phyloP scores from a whole-genome alignment of 1,140 invertebrate species.

The Galendromus occidentalis region DNA sequence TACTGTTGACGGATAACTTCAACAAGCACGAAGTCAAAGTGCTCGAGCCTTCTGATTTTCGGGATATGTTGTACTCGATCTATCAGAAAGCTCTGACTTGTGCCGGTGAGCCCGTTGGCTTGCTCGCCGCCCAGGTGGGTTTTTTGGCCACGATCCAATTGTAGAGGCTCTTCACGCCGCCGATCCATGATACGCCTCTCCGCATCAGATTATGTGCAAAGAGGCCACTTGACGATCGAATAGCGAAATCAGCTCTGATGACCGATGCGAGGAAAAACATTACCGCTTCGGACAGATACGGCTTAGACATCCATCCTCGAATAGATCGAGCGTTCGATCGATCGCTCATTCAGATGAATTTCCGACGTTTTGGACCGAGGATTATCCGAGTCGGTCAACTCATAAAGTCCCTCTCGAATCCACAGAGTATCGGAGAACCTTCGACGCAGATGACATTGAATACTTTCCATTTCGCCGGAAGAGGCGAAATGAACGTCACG shows the following conservation, averaged over 20 bases:
- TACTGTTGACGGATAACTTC: conserved; percentile 12
- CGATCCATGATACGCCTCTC: background rate
- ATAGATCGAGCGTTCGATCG: too few species aligned
- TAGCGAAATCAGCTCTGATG: background rate
- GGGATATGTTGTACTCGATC: conserved; percentile 53
- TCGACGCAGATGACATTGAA: conserved; percentile 99
- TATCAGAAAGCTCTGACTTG: conserved; percentile 49
- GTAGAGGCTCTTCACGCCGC: background rate
- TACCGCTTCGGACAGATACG: conserved; percentile 8
- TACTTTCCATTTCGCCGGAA: conserved; percentile 97
- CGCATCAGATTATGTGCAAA: background rate
- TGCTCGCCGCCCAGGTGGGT: conserved; percentile 60
- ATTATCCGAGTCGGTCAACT: background rate
- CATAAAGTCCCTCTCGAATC: conserved; percentile 15
- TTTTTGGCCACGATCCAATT: background rate
- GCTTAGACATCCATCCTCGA: background rate
- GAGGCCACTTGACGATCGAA: background rate
- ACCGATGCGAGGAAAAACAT: background rate
- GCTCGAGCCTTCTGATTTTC: conserved; percentile 30
- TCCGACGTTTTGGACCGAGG: background rate
- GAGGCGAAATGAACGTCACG: conserved; percentile 99
- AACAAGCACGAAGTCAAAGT: conserved; percentile 21
- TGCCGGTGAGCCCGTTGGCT: conserved; percentile 87
- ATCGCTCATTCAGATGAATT: background rate
- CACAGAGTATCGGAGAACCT: conserved; percentile 78